Evolutionary conservation across 2,113 vertebrate species (phyloP), one percentile per base, ranked within the genome.

Genomic region (Campylomormyrus tamandua): DNA sequence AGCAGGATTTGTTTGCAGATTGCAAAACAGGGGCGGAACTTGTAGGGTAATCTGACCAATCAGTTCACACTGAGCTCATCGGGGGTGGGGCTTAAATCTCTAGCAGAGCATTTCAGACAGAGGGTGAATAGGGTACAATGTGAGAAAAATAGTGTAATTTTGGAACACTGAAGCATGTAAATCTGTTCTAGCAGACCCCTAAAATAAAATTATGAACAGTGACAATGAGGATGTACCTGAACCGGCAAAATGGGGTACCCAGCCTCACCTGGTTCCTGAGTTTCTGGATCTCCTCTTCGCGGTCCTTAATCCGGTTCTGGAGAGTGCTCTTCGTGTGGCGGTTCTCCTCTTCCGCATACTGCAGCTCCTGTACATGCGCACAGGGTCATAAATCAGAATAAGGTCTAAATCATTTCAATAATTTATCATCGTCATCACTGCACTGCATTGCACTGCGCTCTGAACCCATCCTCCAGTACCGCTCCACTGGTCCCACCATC

Each of bases 221-320:
- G 58, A 66, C 3, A 70, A 70, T 70, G 27, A 70, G 58, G 8
- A 66, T 10, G 11, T 27, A 66, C n/a, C 58, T 66, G 58, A 27
- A 27, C 58, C 11, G 58, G 31, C 80, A 42, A 42, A n/a, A 83
- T 45, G 21, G 5, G 35, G 19, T 4, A 83, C 8, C 17, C 21
- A 24, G 48, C 3, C 31, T 45, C 46, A 97, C 97, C 97, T 99
- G 98, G 93, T 99, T 99, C 94, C 98, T 97, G 91, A 99, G 98
- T 93, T 99, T 99, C 90, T 99, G 97, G 92, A 99, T 99, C 94
- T 99, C 98, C 89, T 99, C 98, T 91, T 99, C 98, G 93, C 98
- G 91, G 95, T 99, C 98, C 94, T 97, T 97, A 92, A 99, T 96
- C 92, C 98, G 96, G 94, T 96, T 97, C 93, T 99, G 98, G 91